Percentiles rank a stretch among this genome's conserved stretches.
These are phyloP conservation scores for Jacana jacana DNA, from an alignment of 2,113 vertebrate species.

Conservation along the genomic window DNA sequence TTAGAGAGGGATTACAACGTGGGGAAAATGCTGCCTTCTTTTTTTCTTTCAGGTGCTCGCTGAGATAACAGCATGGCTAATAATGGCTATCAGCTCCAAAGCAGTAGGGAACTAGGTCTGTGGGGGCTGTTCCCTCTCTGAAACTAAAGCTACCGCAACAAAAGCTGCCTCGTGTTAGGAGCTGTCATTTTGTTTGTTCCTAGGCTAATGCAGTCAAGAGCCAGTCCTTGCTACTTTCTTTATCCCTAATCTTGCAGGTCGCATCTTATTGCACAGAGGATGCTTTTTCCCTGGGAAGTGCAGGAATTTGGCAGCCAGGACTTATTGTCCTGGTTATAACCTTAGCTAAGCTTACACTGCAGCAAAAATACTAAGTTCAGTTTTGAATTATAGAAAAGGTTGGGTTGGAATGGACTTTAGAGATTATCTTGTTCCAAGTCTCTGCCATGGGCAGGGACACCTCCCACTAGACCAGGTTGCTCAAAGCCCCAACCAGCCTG, in stretches of 20 bases:
- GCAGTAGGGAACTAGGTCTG: not conserved
- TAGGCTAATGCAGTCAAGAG: not conserved
- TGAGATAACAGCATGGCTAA: not conserved
- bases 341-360: not conserved
- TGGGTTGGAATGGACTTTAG: not conserved
- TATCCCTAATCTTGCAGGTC: not conserved
- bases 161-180: not conserved
- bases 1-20: not conserved
- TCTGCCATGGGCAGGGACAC: not conserved
- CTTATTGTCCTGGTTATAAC: not conserved
- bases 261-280: not conserved
- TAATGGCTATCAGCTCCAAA: not conserved
- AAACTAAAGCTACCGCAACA: not conserved
- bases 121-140: not conserved
- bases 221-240: not conserved
- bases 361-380: not conserved
- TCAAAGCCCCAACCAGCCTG: not conserved
- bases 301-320: not conserved
- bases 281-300: not conserved
- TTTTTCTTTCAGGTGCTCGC: not conserved
- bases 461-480: not conserved
- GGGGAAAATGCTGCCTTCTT: not conserved
- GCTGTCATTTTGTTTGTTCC: not conserved
- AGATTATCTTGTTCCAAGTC: not conserved
- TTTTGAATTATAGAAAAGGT: not conserved